Conservation (phyloP, 2,888 invertebrate genomes). For the Netelia inedita region DNA sequence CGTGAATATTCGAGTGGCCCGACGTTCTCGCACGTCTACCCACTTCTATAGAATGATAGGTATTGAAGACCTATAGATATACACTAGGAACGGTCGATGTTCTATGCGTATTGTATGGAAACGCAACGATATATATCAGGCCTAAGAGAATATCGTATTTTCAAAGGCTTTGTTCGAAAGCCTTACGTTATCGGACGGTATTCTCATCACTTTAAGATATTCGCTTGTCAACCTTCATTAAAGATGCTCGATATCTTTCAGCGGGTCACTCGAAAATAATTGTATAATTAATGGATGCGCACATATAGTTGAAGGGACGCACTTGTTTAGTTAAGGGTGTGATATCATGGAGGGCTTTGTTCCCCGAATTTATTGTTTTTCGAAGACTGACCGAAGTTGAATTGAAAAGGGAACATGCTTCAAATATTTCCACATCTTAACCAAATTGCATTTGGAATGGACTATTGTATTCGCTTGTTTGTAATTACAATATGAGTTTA, state of each 20-base stretch:
- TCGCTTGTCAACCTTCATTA: conserved; percentile 24
- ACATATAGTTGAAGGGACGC: no score
- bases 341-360: no score
- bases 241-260: background rate
- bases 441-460: no score
- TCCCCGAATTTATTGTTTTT: no score
- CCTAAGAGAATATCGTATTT: background rate
- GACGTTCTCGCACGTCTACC: conserved; percentile 25
- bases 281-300: background rate
- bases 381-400: no score
- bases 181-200: conserved; percentile 15
- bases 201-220: conserved; percentile 25
- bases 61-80: conserved; percentile 15
- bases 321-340: no score
- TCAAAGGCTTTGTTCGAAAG: conserved; percentile 16
- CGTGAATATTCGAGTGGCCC: conserved; percentile 46
- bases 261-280: background rate
- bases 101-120: conserved; percentile 31
- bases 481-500: no score
- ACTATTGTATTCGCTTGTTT: no score
- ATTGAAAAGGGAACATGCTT: no score
- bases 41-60: conserved; percentile 19
- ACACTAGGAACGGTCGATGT: background rate
- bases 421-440: no score
- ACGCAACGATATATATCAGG: conserved; percentile 5